Evolutionary conservation across 2,888 invertebrate species (phyloP), one percentile per base, ranked within the genome.

Genomic region (Rhorus exstirpatorius): DNA sequence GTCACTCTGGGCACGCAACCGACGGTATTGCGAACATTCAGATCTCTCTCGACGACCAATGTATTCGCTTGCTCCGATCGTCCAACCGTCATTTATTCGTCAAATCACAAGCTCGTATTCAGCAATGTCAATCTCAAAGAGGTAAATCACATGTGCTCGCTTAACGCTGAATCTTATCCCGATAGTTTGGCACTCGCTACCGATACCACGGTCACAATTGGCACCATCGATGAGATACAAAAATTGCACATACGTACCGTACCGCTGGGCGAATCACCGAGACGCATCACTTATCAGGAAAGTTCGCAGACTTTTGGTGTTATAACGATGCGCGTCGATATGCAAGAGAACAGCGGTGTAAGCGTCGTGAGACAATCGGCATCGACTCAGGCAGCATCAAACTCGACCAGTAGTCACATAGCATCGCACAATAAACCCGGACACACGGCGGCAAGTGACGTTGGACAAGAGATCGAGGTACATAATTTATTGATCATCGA

Each of bases 51-150:
- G 12, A 98, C 98, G 0, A 98, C 97, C 14, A 99, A 99, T 93
- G 99, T 99, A 41, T 99, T 99, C 94, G 99, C 99, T 21, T 99
- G 99, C 93, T 99, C 99, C 0, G 99, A 99, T 93, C 95, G 99
- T 65, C 99, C 99, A 0, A 99, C 99, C 0, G 99, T 99, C 12
- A 99, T 99, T 87, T 99, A 99, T 94, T 99, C 99, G 3, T 98
- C 98, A n/a, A 99, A 99, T 93, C 98, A 99, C 93, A 99, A 99
- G 93, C 95, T 99, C 38, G 99, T 99, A 1, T 99, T 99, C 93
- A 99, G 99, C n/a, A 99, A 99, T 93, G 99, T 99, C 1, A 99
- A 98, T 92, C 94, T 98, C 70, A 97, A 97, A 90, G 98, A 98
- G 93, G 98, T 99, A 0, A 98, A 98, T 89, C 98, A 99, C 91